Percentiles rank a stretch among this genome's conserved stretches.
Conservation (phyloP, 1,140 invertebrate species). For the Sitobion miscanthi region DNA sequence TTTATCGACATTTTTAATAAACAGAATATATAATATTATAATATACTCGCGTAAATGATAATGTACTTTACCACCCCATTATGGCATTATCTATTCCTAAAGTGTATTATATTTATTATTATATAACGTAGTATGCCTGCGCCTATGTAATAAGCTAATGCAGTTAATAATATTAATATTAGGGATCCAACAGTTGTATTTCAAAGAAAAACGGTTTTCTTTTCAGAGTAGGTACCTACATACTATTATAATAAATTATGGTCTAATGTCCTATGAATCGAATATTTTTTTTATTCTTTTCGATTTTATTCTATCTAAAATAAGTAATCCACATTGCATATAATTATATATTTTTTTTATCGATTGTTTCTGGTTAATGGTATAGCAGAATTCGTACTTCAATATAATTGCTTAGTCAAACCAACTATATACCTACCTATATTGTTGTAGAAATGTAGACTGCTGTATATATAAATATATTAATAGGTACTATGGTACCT, state of each 20-base stretch:
- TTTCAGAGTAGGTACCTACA: too few species aligned
- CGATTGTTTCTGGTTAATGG: background rate
- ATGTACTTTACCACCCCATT: background rate
- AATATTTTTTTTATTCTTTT: background rate
- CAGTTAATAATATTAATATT: background rate
- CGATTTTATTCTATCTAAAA: too few species aligned
- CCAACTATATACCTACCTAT: too few species aligned
- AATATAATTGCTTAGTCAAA: background rate
- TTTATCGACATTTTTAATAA: background rate
- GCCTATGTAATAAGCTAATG: background rate
- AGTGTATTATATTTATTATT: background rate
- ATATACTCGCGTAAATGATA: background rate
- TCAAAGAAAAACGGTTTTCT: too few species aligned
- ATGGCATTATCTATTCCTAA: background rate
- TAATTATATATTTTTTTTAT: too few species aligned
- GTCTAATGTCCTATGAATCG: background rate
- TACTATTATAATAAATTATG: too few species aligned
- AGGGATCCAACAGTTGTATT: too few species aligned
- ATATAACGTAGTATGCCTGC: background rate
- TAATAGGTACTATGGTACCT: background rate
- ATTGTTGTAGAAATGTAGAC: background rate
- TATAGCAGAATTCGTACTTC: too few species aligned
- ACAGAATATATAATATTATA: background rate
- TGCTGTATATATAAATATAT: background rate
- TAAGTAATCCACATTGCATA: too few species aligned